phyloP scores from a whole-genome alignment of 2,113 vertebrate species.

The Syngnathus scovelli region DNA sequence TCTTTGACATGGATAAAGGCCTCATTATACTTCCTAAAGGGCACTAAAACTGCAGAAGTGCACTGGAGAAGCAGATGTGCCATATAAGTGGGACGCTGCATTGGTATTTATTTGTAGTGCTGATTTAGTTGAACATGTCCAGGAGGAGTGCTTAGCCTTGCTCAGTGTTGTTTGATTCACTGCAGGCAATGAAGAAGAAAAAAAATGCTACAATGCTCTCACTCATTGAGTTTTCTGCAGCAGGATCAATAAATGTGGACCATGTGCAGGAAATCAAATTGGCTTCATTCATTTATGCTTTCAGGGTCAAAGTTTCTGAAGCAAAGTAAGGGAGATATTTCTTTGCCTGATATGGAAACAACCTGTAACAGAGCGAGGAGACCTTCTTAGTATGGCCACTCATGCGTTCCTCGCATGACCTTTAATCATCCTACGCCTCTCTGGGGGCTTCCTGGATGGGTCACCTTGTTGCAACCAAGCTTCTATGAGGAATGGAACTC shows the following conservation, averaged over 20 bases:
- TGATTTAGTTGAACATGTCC: conserved; percentile 50
- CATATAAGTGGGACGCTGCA: conserved; percentile 12
- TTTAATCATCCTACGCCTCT: neutral
- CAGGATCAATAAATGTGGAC: conserved; percentile 43
- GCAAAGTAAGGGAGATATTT: neutral
- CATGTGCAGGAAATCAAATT: conserved; percentile 42
- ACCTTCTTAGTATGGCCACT: neutral
- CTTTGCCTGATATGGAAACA: neutral
- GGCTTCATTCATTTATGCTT: conserved; percentile 22
- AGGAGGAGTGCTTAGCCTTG: conserved; percentile 57
- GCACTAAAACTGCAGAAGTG: neutral
- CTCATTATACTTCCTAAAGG: neutral
- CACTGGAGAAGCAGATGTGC: conserved; percentile 3
- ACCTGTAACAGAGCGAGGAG: neutral
- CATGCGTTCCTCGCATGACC: neutral
- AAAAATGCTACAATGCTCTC: conserved; percentile 7
- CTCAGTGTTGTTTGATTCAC: conserved; percentile 53
- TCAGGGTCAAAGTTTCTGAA: conserved; percentile 10
- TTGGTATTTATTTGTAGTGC: conserved; percentile 64
- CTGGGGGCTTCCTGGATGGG: neutral
- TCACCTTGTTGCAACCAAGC: neutral
- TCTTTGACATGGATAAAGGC: neutral
- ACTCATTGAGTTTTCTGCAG: conserved; percentile 41
- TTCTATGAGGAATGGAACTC: neutral
- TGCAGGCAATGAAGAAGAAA: conserved; percentile 23